phyloP scores from a whole-genome alignment of 1,140 invertebrate genomes.

The Drosophila malerkotliana region DNA sequence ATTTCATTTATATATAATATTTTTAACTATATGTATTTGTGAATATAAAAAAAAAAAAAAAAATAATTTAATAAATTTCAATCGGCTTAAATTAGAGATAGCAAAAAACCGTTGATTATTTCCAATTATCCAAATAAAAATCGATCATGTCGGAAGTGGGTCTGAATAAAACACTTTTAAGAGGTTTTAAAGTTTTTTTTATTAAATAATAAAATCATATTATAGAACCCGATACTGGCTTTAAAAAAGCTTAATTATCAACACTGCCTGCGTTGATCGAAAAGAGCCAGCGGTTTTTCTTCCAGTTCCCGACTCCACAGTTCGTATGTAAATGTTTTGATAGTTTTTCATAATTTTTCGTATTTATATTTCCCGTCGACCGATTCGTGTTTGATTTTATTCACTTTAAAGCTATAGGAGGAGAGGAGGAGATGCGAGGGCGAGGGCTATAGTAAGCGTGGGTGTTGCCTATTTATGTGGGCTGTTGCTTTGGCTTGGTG shows the following conservation, averaged over 20 bases:
- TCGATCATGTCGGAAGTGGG: no score
- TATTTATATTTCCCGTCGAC: slow-evolving; percentile 45
- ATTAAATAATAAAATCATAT: no score
- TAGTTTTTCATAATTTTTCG: slow-evolving; percentile 78
- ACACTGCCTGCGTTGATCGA: slow-evolving; percentile 15
- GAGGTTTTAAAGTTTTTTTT: no score
- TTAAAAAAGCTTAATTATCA: background rate
- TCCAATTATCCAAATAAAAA: no score
- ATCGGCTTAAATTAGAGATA: no score
- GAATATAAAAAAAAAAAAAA: no score
- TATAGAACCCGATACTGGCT: background rate
- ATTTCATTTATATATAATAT: no score
- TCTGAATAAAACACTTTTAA: no score
- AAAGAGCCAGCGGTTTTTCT: slow-evolving; percentile 13
- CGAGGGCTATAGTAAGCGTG: slow-evolving; percentile 10
- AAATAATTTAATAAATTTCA: no score
- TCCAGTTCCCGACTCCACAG: slow-evolving; percentile 13
- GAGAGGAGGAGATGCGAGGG: background rate
- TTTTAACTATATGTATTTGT: no score
- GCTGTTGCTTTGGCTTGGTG: slow-evolving; percentile 21
- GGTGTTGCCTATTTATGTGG: slow-evolving; percentile 72
- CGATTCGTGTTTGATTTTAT: slow-evolving; percentile 67
- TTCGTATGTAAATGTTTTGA: slow-evolving; percentile 78
- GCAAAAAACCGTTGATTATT: no score
- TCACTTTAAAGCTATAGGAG: slow-evolving; percentile 22